Evolutionary conservation across 2,888 invertebrate genomes (phyloP).

Genomic region (Polia nebulosa): DNA sequence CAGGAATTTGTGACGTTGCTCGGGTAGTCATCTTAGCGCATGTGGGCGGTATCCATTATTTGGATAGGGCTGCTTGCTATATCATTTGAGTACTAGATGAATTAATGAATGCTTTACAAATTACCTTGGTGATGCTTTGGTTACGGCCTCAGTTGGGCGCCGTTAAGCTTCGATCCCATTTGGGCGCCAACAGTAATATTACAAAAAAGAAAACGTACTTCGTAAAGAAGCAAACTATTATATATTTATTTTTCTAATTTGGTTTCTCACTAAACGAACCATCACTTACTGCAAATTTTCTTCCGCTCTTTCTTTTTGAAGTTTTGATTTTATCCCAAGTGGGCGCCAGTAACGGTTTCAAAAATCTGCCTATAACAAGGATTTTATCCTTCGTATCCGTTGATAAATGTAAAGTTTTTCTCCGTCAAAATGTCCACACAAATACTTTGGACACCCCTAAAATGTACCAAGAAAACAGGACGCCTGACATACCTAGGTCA

Average conservation of each 20-base stretch:
- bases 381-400: background rate
- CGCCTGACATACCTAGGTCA: constrained; percentile 53
- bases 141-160: background rate
- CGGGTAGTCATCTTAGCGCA: constrained; percentile 17
- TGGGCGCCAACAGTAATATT: background rate
- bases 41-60: constrained; percentile 51
- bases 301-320: background rate
- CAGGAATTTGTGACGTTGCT: constrained; percentile 62
- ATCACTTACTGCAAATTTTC: background rate
- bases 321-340: background rate
- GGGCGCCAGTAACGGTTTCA: background rate
- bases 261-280: background rate
- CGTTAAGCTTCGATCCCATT: background rate
- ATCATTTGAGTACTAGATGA: background rate
- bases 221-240: too few relatives aligned
- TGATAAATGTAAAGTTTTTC: too few relatives aligned
- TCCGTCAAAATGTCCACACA: too few relatives aligned
- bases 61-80: constrained; percentile 33
- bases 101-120: background rate
- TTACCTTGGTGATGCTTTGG: background rate
- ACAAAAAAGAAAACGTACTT: background rate
- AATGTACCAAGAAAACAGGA: constrained; percentile 25
- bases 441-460: constrained; percentile 20
- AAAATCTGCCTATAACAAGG: background rate
- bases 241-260: background rate